These are phyloP conservation scores for Macrotus californicus DNA, from an alignment of 2,113 vertebrate genomes.

Conservation along the genomic window DNA sequence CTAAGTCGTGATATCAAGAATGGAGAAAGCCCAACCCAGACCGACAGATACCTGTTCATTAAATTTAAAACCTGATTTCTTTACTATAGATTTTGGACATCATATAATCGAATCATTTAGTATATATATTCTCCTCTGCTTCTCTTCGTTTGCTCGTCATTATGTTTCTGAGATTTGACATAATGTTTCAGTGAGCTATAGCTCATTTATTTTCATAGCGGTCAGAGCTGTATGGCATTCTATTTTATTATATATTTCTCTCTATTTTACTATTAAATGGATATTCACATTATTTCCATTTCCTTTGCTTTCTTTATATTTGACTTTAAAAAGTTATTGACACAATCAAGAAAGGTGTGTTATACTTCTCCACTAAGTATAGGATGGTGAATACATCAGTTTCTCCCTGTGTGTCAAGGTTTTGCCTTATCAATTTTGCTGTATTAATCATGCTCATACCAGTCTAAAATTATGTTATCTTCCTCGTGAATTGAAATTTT, in stretches of 20 bases:
- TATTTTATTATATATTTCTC: not conserved
- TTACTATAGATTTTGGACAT: not conserved
- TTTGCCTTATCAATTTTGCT: not conserved
- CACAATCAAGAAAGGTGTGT: not conserved
- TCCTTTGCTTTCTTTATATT: not conserved
- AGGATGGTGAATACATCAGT: not conserved
- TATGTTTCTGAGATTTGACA: not conserved
- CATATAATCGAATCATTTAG: not conserved
- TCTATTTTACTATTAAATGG: not conserved
- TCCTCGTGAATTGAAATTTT: not conserved
- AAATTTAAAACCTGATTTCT: not conserved
- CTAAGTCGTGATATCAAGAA: not conserved
- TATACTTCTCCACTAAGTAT: slow-evolving; percentile 1
- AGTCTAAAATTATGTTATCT: slow-evolving; percentile 2
- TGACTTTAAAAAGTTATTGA: not conserved
- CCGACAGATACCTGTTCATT: not conserved
- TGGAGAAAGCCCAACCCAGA: not conserved
- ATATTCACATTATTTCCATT: not conserved
- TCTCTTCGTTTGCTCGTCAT: not conserved
- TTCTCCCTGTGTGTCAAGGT: not conserved
- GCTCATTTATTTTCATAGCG: not conserved
- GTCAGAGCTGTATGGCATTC: not conserved
- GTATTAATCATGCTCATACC: not conserved
- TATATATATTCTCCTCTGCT: not conserved
- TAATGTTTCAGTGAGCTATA: not conserved